Base-by-base conservation (phyloP, 2,888 invertebrate genomes). In the Cephus spinipes region DNA sequence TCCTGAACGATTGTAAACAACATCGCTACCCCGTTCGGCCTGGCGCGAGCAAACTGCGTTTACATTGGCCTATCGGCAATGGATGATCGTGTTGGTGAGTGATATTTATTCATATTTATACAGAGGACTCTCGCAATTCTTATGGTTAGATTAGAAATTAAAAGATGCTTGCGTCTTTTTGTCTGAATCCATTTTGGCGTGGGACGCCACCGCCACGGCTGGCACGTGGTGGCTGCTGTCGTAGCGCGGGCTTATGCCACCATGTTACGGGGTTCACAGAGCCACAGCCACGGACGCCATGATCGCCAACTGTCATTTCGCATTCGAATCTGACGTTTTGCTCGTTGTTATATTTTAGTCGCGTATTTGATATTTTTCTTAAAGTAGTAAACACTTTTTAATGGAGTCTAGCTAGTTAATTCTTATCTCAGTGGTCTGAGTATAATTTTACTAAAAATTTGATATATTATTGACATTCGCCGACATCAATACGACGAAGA, bases 81-180 rank as follows among this genome's bases (percentile, higher is more conserved):
- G 87, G 87, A 87, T 79, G 86, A 86, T 76, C 86, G 82, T 23
- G 83, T 83, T 76, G 86, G 87, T 87, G 77, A 87, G 87, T 87
- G 32, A 78, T 68, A 15, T 34, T 76, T 73, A 76, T 78, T 69
- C 32, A 68, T 23, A 6, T 34, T 31, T n/a, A 73, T 73, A 68
- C 12, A 36, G 30, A 40, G 35, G 23, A n/a, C 32, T 12, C 12
- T 32, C 32, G 9, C 35, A 12, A 30, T 71, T 33, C 31, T 33
- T 31, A 71, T 31, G 23, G 55, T 55, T 9, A 9, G 23, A 55
- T 55, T 55, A 55, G 9, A 23, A 71, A 23, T 71, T 71, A 4
- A 33, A 31, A 33, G 71, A 71, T 31, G 31, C 11, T 31, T 71
- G 71, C 71, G 71, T 32, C 31, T 71, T 71, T 71, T 71, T 33